Evolutionary conservation across 1,140 invertebrate species (phyloP), one percentile per base, ranked within the genome.

Genomic region (Mactra quadrangularis): DNA sequence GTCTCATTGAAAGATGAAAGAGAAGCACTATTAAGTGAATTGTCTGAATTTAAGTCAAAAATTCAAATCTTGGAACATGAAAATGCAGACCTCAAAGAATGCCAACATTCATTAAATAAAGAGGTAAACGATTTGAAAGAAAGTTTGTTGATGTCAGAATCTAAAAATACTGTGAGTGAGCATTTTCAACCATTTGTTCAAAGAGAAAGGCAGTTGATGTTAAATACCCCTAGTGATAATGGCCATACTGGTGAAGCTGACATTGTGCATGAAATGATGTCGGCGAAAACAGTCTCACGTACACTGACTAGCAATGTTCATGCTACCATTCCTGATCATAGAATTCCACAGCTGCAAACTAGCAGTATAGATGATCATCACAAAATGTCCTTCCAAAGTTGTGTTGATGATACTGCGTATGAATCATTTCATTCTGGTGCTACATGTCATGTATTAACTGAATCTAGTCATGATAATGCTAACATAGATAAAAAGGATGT

Each of bases 331-430:
- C 17, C 29, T 55, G 22, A 19, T 72, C n/a, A 55, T 22, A 47
- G 27, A 52, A 35, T 35, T 22, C 45, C 66, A 71, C 45, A 52
- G 11, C n/a, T 53, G 66, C 33, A 50, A 25, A 52, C 1, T 31
- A 33, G 17, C 19, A 17, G 1, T 27, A 38, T 19, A 57, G 31
- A 35, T 22, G 64, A 50, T 68, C 3, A 31, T 27, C 41, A 68
- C 47, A 50, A 50, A 50, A 15, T 68, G 64, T 68, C 64, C 15
- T 25, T 41, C 1, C 15, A 6, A 33, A 31, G 22, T 33, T 25
- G 41, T 45, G 29, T 9, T 52, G 45, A 68, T 47, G 64, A 68
- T 13, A 76, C 74, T 29, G 74, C 74, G 27, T 76, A 76, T 76
- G 74, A 62, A 41, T 76, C 74, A 7, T 47, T 64, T 1, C 17